Conservation (phyloP, 2,113 vertebrate species). For the Mixornis gularis region DNA sequence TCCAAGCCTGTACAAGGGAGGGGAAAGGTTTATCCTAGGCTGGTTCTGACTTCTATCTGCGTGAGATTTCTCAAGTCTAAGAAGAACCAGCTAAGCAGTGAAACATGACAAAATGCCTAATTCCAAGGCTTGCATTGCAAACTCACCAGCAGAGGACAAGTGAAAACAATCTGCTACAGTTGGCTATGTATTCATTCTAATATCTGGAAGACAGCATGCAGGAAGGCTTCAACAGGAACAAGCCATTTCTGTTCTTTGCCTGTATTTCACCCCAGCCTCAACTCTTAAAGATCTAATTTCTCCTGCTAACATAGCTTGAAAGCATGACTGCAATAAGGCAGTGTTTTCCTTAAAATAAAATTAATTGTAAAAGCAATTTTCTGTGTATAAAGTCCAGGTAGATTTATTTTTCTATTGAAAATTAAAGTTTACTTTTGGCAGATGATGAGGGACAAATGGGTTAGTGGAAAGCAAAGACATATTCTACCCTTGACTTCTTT, state of each 20-base stretch:
- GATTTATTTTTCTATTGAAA: conserved; percentile 37
- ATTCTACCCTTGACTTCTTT: neutral
- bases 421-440: conserved; percentile 29
- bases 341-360: neutral
- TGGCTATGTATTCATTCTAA: neutral
- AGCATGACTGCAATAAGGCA: neutral
- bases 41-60: neutral
- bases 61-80: neutral
- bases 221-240: neutral
- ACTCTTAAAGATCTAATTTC: neutral
- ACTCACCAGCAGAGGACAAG: neutral
- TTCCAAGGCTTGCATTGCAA: neutral
- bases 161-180: neutral
- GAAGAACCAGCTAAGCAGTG: neutral
- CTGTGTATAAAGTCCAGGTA: neutral
- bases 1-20: neutral
- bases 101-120: neutral
- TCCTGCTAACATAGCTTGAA: neutral
- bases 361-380: neutral
- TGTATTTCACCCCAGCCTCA: neutral
- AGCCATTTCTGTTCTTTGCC: neutral
- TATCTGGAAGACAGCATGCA: neutral
- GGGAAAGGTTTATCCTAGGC: neutral
- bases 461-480: conserved; percentile 4
- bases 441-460: neutral